A percentile compares a stretch with the other conserved stretches of the same genome.
Conservation (phyloP, 2,113 vertebrate genomes). For the Puffinus mauretanicus region DNA sequence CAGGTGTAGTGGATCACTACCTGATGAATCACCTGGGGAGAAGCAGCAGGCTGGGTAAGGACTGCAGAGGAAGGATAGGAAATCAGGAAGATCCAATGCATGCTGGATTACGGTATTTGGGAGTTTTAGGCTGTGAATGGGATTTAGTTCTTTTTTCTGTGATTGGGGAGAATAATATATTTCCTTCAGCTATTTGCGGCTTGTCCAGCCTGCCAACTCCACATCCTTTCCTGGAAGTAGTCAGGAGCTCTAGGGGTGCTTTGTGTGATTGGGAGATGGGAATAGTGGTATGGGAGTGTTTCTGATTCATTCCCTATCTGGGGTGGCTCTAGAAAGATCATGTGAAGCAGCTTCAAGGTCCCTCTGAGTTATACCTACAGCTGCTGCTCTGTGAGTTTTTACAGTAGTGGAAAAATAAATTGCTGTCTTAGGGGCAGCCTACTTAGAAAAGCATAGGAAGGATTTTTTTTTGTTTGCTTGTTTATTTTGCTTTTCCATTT, state of each 20-base stretch:
- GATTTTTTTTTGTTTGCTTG: neutral
- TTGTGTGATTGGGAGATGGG: neutral
- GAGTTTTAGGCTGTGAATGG: neutral
- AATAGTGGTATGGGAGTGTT: neutral
- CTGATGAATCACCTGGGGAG: neutral
- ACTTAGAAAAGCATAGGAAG: neutral
- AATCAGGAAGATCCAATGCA: neutral
- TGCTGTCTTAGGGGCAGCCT: neutral
- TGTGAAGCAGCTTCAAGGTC: neutral
- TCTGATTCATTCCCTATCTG: neutral
- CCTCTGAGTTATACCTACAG: neutral
- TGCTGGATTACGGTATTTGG: neutral
- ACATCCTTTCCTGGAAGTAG: accelerated
- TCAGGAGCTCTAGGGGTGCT: neutral
- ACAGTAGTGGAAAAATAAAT: neutral
- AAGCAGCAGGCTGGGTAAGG: neutral
- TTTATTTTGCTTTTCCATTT: neutral
- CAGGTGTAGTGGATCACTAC: neutral
- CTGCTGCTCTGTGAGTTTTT: neutral
- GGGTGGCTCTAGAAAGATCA: neutral
- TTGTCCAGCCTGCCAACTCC: neutral
- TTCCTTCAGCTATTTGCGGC: neutral
- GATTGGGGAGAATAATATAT: neutral
- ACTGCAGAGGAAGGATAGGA: neutral
- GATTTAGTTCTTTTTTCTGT: neutral